Percentiles rank a stretch among this genome's conserved stretches.
phyloP scores from a whole-genome alignment of 2,797 vertebrate species.

The Uromys caudimaculatus region DNA sequence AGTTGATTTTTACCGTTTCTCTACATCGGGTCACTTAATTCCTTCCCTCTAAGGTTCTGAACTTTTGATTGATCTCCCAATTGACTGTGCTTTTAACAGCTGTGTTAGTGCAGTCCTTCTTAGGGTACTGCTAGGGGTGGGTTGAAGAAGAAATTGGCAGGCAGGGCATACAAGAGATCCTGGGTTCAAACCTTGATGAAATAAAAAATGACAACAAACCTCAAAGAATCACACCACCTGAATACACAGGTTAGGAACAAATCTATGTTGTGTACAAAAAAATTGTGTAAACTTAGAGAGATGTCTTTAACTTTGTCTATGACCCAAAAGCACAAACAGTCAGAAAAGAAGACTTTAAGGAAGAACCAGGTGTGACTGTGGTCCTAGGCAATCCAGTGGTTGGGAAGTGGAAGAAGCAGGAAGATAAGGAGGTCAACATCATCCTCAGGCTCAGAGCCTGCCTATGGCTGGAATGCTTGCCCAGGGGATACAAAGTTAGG shows the following conservation, averaged over 20 bases:
- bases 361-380: neutral
- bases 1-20: conserved; percentile 24
- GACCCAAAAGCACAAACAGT: neutral
- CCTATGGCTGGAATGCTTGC: neutral
- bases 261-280: neutral
- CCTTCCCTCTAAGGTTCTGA: conserved; percentile 40
- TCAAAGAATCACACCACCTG: neutral
- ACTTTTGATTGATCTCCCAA: conserved; percentile 34
- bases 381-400: neutral
- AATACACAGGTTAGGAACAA: conserved; percentile 28
- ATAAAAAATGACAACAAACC: neutral
- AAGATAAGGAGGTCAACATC: neutral
- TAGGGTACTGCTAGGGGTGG: neutral
- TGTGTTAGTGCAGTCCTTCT: neutral
- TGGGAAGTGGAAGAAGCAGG: neutral
- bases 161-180: neutral
- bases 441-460: neutral
- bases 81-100: conserved; percentile 22
- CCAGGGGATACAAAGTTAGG: neutral
- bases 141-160: neutral
- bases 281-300: neutral
- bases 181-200: neutral
- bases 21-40: neutral
- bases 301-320: conserved; percentile 16
- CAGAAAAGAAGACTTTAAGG: neutral